Evolutionary conservation across 2,113 vertebrate genomes (phyloP).

Genomic region (Lepus americanus): DNA sequence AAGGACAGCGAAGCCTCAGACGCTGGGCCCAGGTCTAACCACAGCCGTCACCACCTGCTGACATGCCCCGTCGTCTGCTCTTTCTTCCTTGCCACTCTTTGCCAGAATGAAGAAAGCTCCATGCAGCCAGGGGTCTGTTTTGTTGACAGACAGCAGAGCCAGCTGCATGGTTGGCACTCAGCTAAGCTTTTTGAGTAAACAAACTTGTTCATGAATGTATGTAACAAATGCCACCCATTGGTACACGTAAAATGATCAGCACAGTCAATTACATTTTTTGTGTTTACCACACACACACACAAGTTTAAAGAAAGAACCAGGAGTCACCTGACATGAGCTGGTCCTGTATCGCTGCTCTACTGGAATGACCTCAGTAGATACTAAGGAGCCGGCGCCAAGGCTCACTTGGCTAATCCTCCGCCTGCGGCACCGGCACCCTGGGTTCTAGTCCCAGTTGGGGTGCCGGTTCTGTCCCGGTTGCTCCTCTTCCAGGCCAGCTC

Average conservation of each 20-base stretch:
- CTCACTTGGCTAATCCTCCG: no score
- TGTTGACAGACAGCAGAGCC: neutral
- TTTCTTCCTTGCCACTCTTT: neutral
- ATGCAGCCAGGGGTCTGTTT: neutral
- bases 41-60: neutral
- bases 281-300: neutral
- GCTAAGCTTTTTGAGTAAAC: neutral
- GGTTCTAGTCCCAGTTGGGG: no score
- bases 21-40: neutral
- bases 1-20: neutral
- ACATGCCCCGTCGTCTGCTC: neutral
- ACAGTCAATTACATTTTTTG: neutral
- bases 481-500: no score
- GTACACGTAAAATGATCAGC: neutral
- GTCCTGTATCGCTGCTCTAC: neutral
- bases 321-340: neutral
- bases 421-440: no score
- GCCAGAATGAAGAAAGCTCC: conserved; percentile 11
- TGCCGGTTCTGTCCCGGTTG: no score
- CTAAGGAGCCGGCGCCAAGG: no score
- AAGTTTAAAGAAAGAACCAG: neutral
- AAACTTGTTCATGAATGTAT: neutral
- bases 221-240: neutral
- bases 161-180: neutral
- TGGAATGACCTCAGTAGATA: neutral